Evolutionary conservation across 2,113 vertebrate genomes (phyloP).

Genomic region (Albula glossodonta): DNA sequence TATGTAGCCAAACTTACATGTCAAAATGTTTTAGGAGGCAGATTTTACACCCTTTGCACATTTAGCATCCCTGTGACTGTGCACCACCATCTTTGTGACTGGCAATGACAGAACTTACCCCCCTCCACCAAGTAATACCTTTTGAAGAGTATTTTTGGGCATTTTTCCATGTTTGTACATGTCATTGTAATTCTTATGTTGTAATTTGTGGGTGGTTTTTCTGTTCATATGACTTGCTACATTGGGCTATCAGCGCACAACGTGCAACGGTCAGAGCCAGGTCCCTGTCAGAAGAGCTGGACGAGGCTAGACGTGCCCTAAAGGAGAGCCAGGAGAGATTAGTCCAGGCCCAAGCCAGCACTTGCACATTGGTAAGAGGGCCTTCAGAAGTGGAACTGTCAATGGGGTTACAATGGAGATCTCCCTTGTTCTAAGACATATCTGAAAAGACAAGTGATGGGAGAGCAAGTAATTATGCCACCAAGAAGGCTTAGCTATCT

Average conservation of each 20-base stretch:
- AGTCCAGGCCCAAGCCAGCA: slow-evolving; percentile 50
- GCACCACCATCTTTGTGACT: too few species aligned
- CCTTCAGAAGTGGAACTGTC: neutral
- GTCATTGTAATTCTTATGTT: neutral
- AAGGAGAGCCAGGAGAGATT: slow-evolving; percentile 65
- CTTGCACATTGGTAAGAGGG: slow-evolving; percentile 58
- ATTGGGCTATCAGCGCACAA: slow-evolving; percentile 59
- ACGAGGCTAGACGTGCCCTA: slow-evolving; percentile 58
- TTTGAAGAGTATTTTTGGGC: too few species aligned
- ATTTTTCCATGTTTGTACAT: neutral
- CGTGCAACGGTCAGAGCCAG: slow-evolving; percentile 52
- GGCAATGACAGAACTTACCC: too few species aligned
- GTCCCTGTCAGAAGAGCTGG: slow-evolving; percentile 67
- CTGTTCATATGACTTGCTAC: neutral
- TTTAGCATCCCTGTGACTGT: too few species aligned
- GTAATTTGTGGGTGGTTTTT: neutral
- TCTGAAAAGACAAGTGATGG: neutral
- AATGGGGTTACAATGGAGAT: neutral
- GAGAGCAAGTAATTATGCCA: neutral
- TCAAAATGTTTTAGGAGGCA: too few species aligned
- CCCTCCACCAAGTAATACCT: too few species aligned
- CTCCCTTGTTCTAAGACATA: neutral
- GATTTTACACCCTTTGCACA: too few species aligned
- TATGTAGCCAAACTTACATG: too few species aligned
- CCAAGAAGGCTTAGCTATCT: too few species aligned